phyloP scores from a whole-genome alignment of 2,888 invertebrate species.

The Corythucha ciliata region DNA sequence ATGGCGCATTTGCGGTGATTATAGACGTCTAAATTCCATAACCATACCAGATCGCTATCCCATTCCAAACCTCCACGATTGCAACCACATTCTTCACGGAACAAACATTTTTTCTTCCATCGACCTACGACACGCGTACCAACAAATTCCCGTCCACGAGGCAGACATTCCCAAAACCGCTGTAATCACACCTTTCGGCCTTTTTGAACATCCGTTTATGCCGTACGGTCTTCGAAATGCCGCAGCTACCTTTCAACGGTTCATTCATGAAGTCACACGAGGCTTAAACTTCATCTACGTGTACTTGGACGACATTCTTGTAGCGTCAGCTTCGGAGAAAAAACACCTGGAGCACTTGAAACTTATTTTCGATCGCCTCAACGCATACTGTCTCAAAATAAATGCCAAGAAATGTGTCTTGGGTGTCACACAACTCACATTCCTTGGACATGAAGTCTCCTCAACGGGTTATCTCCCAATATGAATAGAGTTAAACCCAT shows the following conservation, averaged over 20 bases:
- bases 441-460: conserved; percentile 26
- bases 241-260: conserved; percentile 35
- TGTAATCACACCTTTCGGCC: conserved; percentile 37
- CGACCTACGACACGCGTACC: conserved; percentile 37
- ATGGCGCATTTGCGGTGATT: conserved; percentile 40
- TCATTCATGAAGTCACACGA: conserved; percentile 32
- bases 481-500: conserved; percentile 21
- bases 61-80: conserved; percentile 36
- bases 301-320: conserved; percentile 35
- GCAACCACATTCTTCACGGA: conserved; percentile 31
- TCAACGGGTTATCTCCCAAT: conserved; percentile 22
- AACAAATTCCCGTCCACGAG: conserved; percentile 33
- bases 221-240: conserved; percentile 32
- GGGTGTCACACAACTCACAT: conserved; percentile 10
- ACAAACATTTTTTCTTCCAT: conserved; percentile 36
- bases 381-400: conserved; percentile 31
- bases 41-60: conserved; percentile 38
- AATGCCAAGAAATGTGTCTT: conserved; percentile 33
- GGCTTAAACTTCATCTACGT: conserved; percentile 31
- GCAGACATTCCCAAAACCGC: conserved; percentile 29
- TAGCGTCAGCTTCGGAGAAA: conserved; percentile 27
- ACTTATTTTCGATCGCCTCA: conserved; percentile 26
- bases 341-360: conserved; percentile 33
- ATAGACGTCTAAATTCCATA: conserved; percentile 34
- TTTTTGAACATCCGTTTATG: conserved; percentile 28